These are phyloP conservation scores for Cremastinae sp. DNA, from an alignment of 2,888 invertebrate species.

Conservation along the genomic window DNA sequence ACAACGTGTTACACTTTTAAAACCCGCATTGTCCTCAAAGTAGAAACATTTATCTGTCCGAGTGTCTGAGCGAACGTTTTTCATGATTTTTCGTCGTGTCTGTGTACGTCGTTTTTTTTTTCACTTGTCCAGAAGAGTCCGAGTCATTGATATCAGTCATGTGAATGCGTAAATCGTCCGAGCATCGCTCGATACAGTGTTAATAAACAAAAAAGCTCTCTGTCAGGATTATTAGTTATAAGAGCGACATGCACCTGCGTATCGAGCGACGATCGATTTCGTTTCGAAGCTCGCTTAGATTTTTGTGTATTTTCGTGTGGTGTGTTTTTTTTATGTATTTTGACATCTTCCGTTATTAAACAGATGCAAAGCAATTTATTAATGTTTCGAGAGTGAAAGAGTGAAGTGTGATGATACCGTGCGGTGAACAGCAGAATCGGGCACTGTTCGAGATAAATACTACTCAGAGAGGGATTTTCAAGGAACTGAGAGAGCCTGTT, in stretches of 20 bases:
- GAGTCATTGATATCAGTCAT: constrained; percentile 49
- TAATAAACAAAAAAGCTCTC: constrained; percentile 51
- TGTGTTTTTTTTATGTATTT: constrained; percentile 1
- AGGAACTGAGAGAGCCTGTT: background rate
- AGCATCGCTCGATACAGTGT: constrained; percentile 16
- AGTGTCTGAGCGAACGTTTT: background rate
- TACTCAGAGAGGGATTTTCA: background rate
- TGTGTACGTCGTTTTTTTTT: background rate
- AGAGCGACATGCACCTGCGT: constrained; percentile 64
- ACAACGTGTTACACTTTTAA: constrained; percentile 48
- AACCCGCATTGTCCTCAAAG: background rate
- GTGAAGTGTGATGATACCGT: constrained; percentile 4
- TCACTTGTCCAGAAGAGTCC: background rate
- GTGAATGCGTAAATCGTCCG: constrained; percentile 10
- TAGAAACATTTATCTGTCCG: too few species aligned
- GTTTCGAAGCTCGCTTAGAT: constrained; percentile 27
- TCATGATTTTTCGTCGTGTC: background rate
- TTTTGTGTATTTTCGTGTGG: too few species aligned
- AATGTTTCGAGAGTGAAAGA: background rate
- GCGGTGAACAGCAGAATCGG: constrained; percentile 25
- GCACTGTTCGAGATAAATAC: constrained; percentile 14
- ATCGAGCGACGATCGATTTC: constrained; percentile 67
- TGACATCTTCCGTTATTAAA: background rate
- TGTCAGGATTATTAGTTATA: background rate
- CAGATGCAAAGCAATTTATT: constrained; percentile 7